Percentiles rank a stretch among this genome's conserved stretches.
Evolutionary conservation across 2,888 invertebrate genomes (phyloP).

Genomic region (Pocota personata): DNA sequence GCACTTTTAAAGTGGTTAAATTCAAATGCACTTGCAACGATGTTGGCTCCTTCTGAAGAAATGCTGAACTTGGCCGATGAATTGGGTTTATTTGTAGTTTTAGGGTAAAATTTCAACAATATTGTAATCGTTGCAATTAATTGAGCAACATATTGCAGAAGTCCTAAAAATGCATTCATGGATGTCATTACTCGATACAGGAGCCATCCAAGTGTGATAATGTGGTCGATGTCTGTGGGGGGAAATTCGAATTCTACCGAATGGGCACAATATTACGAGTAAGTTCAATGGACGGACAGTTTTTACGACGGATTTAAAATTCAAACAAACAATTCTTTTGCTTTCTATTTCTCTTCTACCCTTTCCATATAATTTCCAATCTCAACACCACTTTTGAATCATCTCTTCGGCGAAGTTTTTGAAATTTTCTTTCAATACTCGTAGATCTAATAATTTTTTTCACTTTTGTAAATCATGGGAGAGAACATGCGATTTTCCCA

Average conservation of each 20-base stretch:
- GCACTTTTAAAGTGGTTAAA: slow-evolving; percentile 47
- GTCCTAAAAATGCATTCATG: slow-evolving; percentile 14
- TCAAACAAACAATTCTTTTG: no score
- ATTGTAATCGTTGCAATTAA: neutral
- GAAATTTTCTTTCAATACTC: no score
- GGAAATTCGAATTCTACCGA: neutral
- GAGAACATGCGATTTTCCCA: no score
- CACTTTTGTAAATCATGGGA: no score
- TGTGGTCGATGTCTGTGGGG: slow-evolving; percentile 41
- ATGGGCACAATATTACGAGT: slow-evolving; percentile 11
- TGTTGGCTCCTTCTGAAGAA: slow-evolving; percentile 20
- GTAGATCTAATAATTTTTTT: no score
- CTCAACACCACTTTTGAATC: no score
- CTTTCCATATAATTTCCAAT: no score
- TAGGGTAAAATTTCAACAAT: slow-evolving; percentile 12
- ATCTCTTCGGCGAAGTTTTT: no score
- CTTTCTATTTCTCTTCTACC: no score
- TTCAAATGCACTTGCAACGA: slow-evolving; percentile 25
- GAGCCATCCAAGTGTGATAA: slow-evolving; percentile 55
- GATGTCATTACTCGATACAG: slow-evolving; percentile 20
- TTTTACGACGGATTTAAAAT: neutral
- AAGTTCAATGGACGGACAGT: neutral
- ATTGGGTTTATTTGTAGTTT: slow-evolving; percentile 36
- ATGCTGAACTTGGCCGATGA: slow-evolving; percentile 51
- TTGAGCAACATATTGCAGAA: slow-evolving; percentile 22